Base-by-base conservation (phyloP, 1,140 invertebrate genomes). In the Drosophila takahashii region DNA sequence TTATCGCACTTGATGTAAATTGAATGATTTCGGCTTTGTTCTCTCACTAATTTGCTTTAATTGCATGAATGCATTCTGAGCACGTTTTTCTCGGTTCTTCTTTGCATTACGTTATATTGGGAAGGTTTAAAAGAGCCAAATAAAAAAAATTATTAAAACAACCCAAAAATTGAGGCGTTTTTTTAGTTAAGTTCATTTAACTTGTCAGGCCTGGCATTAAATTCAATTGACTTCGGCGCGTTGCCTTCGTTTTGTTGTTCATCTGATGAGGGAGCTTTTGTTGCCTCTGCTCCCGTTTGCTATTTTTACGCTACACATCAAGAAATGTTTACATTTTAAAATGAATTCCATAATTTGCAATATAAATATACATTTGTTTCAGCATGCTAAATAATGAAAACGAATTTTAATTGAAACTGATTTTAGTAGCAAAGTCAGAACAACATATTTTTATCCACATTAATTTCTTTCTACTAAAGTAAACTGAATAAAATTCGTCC, bases 171-270 rank as follows among this genome's bases (percentile, higher is more conserved):
- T 71, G 44, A 47, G 60, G 53, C 83, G 47, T 74, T 66, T 74
- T 65, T 65, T 64, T 59, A 65, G 60, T 62, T 64, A 48, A 45
- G 58, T 84, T 79, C 54, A 77, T 84, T 79, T 59, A 79, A 84
- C 77, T 75, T 73, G 78, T 71, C 62, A 70, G 74, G 61, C 57
- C 48, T 50, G 52, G 53, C 79, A 83, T 79, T 84, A 84, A 79
- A 79, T 72, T 79, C 60, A 79, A 84, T 84, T 83, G 70, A 54
- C 48, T 69, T 69, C 69, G 52, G 29, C 44, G 45, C 75, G 44
- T 78, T 42, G 53, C 53, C 29, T 65, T 65, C 72, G 52, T 42
- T 47, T 70, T 45, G 44, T 75, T 41, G 66, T 59, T 67, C 54
- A 53, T 69, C 41, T 54, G 50, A 32, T 45, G 42, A 15, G 50